Percentiles rank a stretch among this genome's conserved stretches.
These are phyloP conservation scores for Perccottus glenii DNA, from an alignment of 2,113 vertebrate species.

Conservation along the genomic window DNA sequence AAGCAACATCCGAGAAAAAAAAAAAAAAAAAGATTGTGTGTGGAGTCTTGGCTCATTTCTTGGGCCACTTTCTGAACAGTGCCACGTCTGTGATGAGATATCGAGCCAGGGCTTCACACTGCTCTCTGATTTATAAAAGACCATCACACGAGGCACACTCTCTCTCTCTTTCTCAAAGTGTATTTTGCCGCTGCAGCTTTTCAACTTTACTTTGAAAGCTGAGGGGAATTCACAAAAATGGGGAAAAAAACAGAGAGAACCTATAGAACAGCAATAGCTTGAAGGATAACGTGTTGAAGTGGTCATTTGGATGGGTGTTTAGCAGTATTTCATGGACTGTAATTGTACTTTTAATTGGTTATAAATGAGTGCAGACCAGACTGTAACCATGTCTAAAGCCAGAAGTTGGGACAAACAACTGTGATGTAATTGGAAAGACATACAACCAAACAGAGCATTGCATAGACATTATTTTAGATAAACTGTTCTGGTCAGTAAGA, in stretches of 20 bases:
- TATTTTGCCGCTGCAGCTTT: constrained; percentile 61
- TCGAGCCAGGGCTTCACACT: constrained; percentile 64
- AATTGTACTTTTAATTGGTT: too few species aligned
- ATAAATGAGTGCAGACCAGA: too few species aligned
- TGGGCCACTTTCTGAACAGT: constrained; percentile 62
- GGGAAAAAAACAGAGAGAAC: background rate
- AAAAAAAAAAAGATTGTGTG: background rate
- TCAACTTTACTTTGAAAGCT: constrained; percentile 44
- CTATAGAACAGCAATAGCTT: background rate
- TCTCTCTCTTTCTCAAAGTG: constrained; percentile 27
- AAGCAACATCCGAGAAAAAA: constrained; percentile 49
- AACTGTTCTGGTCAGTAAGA: too few species aligned
- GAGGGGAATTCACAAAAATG: constrained; percentile 37
- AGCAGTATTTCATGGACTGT: too few species aligned
- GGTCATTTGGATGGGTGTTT: too few species aligned
- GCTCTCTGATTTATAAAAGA: constrained; percentile 72
- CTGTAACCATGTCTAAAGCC: too few species aligned
- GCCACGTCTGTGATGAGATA: constrained; percentile 71
- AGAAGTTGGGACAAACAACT: too few species aligned
- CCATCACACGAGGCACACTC: constrained; percentile 36
- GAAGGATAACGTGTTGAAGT: too few species aligned
- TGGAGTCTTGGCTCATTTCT: constrained; percentile 57
- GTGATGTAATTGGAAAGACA: too few species aligned
- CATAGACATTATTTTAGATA: too few species aligned
- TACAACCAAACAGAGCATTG: too few species aligned